Conservation (phyloP, 2,113 vertebrate genomes). For the Sialia sialis region DNA sequence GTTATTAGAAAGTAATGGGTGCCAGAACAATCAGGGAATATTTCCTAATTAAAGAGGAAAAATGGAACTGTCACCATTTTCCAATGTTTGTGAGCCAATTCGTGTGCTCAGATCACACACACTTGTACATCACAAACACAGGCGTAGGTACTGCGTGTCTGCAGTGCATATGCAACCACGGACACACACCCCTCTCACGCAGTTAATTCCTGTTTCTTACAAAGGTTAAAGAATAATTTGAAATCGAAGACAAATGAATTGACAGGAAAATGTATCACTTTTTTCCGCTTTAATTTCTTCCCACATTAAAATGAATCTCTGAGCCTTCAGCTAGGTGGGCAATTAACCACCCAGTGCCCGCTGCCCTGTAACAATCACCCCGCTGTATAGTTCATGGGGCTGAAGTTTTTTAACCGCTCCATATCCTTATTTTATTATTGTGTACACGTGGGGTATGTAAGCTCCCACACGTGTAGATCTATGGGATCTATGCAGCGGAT, state of each 20-base stretch:
- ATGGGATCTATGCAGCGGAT: not conserved
- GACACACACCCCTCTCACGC: not conserved
- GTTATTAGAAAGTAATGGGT: slow-evolving; percentile 56
- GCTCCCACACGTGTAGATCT: not conserved
- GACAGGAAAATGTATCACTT: not conserved
- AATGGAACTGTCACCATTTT: not conserved
- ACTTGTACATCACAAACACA: not conserved
- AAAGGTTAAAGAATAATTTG: not conserved
- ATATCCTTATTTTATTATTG: not conserved
- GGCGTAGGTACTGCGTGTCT: rapidly evolving
- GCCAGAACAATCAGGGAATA: not conserved
- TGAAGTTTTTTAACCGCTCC: not conserved
- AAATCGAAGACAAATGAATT: not conserved
- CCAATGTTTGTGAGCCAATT: not conserved
- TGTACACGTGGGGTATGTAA: not conserved
- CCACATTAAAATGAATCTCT: not conserved
- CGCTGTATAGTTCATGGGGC: not conserved
- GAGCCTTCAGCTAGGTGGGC: not conserved
- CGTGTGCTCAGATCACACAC: not conserved
- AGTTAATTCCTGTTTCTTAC: not conserved
- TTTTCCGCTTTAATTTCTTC: not conserved
- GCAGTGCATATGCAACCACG: rapidly evolving
- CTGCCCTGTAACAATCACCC: not conserved
- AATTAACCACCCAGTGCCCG: not conserved
- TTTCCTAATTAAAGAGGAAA: not conserved